These are phyloP conservation scores for Propithecus deckenii DNA, from an alignment of 2,797 vertebrate species.

Conservation along the genomic window DNA sequence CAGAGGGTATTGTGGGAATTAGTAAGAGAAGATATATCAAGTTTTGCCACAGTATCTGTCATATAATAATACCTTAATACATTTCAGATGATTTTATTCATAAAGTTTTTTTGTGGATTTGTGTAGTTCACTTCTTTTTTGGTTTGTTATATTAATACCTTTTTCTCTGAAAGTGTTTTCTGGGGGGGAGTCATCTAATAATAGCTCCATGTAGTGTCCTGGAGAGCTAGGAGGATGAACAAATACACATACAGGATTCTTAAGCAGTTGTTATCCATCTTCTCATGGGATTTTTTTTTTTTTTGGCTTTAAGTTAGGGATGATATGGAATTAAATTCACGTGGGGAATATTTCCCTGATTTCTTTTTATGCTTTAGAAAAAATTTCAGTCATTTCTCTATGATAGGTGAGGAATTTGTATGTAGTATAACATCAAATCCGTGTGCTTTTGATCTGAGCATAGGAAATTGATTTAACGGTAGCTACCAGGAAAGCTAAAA, in stretches of 20 bases:
- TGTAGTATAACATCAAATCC: not conserved
- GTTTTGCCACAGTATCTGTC: not conserved
- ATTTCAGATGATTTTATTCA: not conserved
- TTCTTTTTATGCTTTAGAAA: constrained; percentile 44
- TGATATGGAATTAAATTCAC: not conserved
- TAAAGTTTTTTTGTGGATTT: not conserved
- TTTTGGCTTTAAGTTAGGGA: not conserved
- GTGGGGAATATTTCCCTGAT: not conserved
- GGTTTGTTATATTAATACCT: not conserved
- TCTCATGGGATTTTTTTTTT: not conserved
- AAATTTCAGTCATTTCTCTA: not conserved
- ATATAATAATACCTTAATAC: not conserved
- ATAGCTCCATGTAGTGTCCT: not conserved
- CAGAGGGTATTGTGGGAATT: not conserved
- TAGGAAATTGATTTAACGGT: not conserved
- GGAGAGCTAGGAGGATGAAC: not conserved
- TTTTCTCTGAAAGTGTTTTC: not conserved
- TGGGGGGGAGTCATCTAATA: not conserved
- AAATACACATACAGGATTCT: not conserved
- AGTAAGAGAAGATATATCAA: not conserved
- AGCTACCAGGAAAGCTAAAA: not conserved
- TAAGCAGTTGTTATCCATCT: not conserved
- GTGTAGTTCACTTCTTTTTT: not conserved
- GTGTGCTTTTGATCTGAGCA: not conserved
- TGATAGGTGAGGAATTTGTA: constrained; percentile 1